phyloP scores from a whole-genome alignment of 2,797 vertebrate species.

The Leptodactylus fallax region DNA sequence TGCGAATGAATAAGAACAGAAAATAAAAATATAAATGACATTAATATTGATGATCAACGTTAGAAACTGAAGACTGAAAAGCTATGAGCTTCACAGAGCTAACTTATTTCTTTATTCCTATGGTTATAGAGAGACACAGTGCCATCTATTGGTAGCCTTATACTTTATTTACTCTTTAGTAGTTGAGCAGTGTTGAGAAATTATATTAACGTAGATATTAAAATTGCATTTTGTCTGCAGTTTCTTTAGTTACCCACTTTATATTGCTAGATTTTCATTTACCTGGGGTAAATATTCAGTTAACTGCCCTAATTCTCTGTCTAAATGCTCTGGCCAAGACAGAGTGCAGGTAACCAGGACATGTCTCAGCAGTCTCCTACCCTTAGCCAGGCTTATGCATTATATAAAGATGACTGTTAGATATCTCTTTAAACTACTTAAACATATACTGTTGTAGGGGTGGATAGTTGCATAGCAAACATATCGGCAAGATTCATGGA shows the following conservation, averaged over 20 bases:
- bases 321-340: not conserved
- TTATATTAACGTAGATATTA: too few species aligned
- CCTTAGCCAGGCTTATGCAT: not conserved
- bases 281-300: not conserved
- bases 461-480: too few species aligned
- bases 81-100: not conserved
- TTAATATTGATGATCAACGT: not conserved
- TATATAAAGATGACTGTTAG: not conserved
- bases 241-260: not conserved
- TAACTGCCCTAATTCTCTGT: not conserved
- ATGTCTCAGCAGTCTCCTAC: too few species aligned
- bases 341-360: too few species aligned
- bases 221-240: not conserved
- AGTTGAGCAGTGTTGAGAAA: too few species aligned
- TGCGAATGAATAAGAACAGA: conserved; percentile 9
- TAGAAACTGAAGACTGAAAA: not conserved
- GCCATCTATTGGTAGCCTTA: conserved; percentile 18
- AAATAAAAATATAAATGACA: conserved; percentile 29
- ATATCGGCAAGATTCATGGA: too few species aligned
- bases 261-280: not conserved
- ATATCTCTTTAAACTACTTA: too few species aligned
- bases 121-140: not conserved
- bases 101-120: not conserved
- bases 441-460: too few species aligned
- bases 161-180: not conserved